Base-by-base conservation (phyloP, 2,888 invertebrate species). In the Ormia ochracea region DNA sequence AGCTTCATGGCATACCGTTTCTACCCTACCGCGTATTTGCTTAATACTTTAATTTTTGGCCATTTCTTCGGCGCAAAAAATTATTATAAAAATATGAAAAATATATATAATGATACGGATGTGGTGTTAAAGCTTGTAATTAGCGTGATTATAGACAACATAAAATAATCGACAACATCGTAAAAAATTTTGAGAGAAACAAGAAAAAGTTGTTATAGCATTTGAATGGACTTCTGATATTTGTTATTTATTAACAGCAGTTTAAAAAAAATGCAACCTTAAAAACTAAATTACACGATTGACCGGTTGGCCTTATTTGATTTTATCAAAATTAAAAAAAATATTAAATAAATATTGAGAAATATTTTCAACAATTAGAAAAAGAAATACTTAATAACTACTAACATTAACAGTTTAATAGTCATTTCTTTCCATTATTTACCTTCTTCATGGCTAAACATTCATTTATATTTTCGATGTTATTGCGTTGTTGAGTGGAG, bases 51-150 rank as follows among this genome's bases (percentile, higher is more conserved):
- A n/a, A 12, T 48, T 5, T 38, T 38, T 33, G 10, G 1, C 7
- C 17, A 26, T 45, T 23, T 43, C 36, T 10, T 31, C 14, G 1
- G n/a, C 7, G 45, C 14, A 33, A 23, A 33, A 23, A 45, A 56
- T 33, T 45, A 23, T 14, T 48, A 3, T 38, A 1, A 23, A 50
- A 17, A 43, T 41, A 4, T 41, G 14, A 28, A 31, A 45, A 68
- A 58, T 52, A 23, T 48, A 59, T 19, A 19, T 52, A 68, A 28
- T 41, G 26, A 26, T 74, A 69, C 78, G 74, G 78, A 74, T 74
- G 73, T 78, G 69, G 74, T 78, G 74, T 74, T 74, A 78, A 69
- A 66, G 58, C 69, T 63, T 69, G 74, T 74, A 69, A 74, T 78
- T 78, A 78, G 69, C 12, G 14, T 74, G 69, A 78, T 78, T 78